Conservation (phyloP, 2,797 vertebrate genomes). For the Propithecus deckenii region DNA sequence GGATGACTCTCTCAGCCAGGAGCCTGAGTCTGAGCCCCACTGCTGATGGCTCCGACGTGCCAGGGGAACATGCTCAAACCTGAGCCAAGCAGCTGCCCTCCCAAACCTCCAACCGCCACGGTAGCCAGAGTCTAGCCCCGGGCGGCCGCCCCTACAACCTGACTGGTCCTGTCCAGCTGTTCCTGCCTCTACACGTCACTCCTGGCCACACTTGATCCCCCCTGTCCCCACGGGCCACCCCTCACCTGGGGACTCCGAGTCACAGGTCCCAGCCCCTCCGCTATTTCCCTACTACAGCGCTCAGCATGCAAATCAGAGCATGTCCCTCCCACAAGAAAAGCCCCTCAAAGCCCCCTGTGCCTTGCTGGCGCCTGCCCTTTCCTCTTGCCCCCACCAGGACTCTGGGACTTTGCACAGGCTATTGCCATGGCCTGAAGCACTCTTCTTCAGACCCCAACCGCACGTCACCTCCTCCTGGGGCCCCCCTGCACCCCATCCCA, state of each 20-base stretch:
- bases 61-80: neutral
- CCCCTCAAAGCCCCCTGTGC: neutral
- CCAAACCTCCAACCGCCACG: neutral
- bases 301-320: neutral
- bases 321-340: neutral
- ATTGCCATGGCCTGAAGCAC: neutral
- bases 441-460: neutral
- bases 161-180: neutral
- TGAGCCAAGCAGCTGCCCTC: conserved; percentile 6
- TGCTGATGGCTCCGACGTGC: neutral
- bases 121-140: neutral
- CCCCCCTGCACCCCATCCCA: neutral
- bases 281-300: neutral
- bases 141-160: rapidly evolving
- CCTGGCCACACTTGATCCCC: neutral
- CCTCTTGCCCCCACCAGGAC: neutral
- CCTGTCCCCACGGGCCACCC: rapidly evolving
- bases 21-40: neutral
- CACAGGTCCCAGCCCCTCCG: neutral
- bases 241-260: neutral
- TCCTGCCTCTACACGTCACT: neutral
- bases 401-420: neutral
- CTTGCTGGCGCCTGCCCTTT: neutral
- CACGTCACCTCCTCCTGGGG: neutral
- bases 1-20: too few relatives aligned